Evolutionary conservation across 2,797 vertebrate species (phyloP).

Genomic region (Cynopterus sphinx): DNA sequence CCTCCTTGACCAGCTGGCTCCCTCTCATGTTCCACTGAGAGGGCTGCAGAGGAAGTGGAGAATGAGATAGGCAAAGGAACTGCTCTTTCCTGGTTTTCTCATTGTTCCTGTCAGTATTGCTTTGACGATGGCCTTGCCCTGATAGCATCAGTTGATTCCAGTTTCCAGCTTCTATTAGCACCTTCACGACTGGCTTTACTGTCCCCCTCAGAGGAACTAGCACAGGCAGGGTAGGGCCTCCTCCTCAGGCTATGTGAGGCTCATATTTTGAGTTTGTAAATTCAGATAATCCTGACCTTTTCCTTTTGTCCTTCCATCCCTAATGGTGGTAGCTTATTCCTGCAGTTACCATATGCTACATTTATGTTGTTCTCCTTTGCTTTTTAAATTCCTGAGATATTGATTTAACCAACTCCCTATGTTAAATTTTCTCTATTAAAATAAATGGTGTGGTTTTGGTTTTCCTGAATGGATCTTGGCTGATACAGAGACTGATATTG

Average conservation of each 20-base stretch:
- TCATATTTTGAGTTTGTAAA: background rate
- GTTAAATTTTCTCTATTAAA: constrained; percentile 30
- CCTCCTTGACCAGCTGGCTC: background rate
- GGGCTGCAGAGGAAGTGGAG: background rate
- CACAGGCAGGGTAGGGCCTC: background rate
- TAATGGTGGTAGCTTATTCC: background rate
- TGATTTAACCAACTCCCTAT: background rate
- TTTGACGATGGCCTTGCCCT: background rate
- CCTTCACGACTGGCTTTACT: background rate
- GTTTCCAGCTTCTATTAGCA: background rate
- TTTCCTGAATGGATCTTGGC: background rate
- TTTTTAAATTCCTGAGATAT: background rate
- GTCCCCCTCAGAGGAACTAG: background rate
- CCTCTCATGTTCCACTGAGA: background rate
- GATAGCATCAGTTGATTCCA: background rate
- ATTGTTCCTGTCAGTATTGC: background rate
- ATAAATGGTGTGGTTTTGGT: background rate
- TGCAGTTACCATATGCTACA: background rate
- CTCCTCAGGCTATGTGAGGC: background rate
- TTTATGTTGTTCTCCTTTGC: background rate
- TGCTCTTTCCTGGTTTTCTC: background rate
- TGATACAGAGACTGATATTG: background rate
- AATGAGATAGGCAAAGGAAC: background rate
- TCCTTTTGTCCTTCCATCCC: background rate
- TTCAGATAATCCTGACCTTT: background rate